phyloP scores from a whole-genome alignment of 1,140 invertebrate genomes.

The Drosophila pseudoananassae region DNA sequence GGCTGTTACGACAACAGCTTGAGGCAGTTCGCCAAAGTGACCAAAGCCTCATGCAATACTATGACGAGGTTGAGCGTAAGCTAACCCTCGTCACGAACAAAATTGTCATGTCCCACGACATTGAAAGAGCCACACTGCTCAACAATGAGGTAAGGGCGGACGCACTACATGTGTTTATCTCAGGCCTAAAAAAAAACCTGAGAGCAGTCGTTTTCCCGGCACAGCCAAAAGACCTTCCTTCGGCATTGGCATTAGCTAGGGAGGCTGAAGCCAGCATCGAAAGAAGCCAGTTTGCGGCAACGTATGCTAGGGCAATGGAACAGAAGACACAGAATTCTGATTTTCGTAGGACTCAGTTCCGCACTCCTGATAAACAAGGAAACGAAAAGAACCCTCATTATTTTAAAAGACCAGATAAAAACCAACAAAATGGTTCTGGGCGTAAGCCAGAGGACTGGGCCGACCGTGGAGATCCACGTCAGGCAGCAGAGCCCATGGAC shows the following conservation, averaged over 20 bases:
- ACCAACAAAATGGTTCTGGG: neutral
- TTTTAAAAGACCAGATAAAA: no score
- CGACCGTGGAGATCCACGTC: no score
- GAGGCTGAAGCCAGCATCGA: neutral
- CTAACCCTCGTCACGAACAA: neutral
- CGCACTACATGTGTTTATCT: neutral
- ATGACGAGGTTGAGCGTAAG: slow-evolving; percentile 2
- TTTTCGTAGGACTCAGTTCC: neutral
- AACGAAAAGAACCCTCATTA: neutral
- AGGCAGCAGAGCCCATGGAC: no score
- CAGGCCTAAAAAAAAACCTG: neutral
- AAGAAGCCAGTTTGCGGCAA: neutral
- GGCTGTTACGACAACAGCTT: no score
- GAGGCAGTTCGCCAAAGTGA: neutral
- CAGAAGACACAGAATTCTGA: slow-evolving; percentile 4
- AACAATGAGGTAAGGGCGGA: no score
- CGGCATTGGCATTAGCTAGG: neutral
- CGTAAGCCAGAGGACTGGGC: no score
- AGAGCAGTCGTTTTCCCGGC: neutral
- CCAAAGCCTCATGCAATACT: slow-evolving; percentile 6
- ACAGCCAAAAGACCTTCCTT: slow-evolving; percentile 1
- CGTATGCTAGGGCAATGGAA: no score
- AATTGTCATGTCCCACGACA: no score
- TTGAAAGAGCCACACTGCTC: no score
- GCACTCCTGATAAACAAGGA: slow-evolving; percentile 2